Percentiles rank a stretch among this genome's conserved stretches.
Conservation (phyloP, 2,888 invertebrate species). For the Byasa hedistus region DNA sequence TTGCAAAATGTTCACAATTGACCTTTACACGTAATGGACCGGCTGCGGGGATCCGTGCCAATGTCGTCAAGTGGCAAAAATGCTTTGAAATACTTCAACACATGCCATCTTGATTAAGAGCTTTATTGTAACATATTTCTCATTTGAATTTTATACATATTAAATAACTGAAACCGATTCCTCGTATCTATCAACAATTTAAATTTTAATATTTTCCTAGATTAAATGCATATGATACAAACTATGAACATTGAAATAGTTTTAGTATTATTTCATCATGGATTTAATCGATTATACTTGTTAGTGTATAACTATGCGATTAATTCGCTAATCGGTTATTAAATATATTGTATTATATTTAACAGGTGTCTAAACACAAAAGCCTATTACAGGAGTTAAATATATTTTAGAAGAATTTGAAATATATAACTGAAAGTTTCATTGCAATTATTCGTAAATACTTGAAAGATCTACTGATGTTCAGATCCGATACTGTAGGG, state of each 20-base stretch:
- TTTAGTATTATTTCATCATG: not conserved
- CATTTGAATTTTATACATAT: too few relatives aligned
- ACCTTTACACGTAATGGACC: constrained; percentile 48
- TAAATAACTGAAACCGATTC: not conserved
- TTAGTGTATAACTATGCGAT: not conserved
- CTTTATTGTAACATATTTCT: not conserved
- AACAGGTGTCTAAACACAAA: constrained; percentile 41
- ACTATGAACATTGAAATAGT: not conserved
- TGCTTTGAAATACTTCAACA: constrained; percentile 22
- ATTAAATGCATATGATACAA: not conserved
- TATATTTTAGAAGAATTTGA: not conserved
- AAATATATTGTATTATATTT: constrained; percentile 37
- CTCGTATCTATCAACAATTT: not conserved
- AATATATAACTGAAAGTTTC: constrained; percentile 7
- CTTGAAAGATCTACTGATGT: not conserved
- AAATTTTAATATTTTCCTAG: not conserved
- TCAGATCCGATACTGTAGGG: too few relatives aligned
- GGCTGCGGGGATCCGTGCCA: constrained; percentile 53
- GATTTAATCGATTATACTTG: not conserved
- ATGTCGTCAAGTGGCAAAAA: constrained; percentile 44
- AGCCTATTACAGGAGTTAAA: too few relatives aligned
- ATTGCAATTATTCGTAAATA: not conserved
- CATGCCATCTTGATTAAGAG: constrained; percentile 7
- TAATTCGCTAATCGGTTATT: constrained; percentile 2
- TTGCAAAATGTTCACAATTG: constrained; percentile 48